These are phyloP conservation scores for Lepisosteus osseus DNA, from an alignment of 2,113 vertebrate species.

Conservation along the genomic window DNA sequence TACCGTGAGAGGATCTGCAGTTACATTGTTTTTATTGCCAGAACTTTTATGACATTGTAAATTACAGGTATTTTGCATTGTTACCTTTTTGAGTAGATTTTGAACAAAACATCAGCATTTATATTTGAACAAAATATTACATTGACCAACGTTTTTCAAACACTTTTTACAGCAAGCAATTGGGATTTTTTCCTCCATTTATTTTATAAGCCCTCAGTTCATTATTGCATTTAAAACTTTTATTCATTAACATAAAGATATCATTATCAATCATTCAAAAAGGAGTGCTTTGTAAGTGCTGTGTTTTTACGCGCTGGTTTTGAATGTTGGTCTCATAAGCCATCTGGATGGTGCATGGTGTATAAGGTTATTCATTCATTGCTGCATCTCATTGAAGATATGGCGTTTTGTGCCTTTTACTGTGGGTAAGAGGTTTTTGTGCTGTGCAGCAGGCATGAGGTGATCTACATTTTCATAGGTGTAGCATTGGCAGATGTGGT, in stretches of 20 bases:
- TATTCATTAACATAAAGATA: conserved; percentile 54
- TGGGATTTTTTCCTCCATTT: conserved; percentile 37
- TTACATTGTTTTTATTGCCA: conserved; percentile 34
- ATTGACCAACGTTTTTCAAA: too few relatives aligned
- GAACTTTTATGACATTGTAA: conserved; percentile 34
- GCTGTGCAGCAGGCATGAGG: too few relatives aligned
- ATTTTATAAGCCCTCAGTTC: conserved; percentile 45
- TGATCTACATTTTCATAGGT: too few relatives aligned
- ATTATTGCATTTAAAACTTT: conserved; percentile 41
- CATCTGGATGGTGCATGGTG: conserved; percentile 35
- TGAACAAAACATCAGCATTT: too few relatives aligned
- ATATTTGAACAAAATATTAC: too few relatives aligned
- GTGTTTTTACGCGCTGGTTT: conserved; percentile 15
- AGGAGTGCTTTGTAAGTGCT: conserved; percentile 47
- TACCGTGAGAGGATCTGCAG: conserved; percentile 33
- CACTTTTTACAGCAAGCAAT: too few relatives aligned
- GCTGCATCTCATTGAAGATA: conserved; percentile 25
- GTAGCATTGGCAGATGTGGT: too few relatives aligned
- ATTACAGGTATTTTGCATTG: conserved; percentile 32
- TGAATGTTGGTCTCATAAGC: conserved; percentile 39
- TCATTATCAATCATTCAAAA: conserved; percentile 49
- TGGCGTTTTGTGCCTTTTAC: background rate
- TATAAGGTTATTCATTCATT: conserved; percentile 38
- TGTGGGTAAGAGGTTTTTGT: too few relatives aligned
- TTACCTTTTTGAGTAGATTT: conserved; percentile 15